These are phyloP conservation scores for Drosophila longiperda DNA, from an alignment of 2,888 invertebrate species.

Conservation along the genomic window DNA sequence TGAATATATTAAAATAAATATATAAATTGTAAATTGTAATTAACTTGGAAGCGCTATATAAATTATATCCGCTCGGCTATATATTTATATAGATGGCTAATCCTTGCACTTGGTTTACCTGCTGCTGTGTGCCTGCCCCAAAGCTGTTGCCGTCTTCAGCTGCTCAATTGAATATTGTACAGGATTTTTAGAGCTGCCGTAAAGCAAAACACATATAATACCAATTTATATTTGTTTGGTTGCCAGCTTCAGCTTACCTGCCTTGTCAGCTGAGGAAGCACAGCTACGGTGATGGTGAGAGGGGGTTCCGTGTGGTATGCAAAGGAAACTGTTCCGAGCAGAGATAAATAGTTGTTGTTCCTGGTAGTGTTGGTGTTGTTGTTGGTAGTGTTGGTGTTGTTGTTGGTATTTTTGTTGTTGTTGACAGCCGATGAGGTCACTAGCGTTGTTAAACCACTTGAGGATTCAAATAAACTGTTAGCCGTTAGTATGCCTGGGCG, in stretches of 20 bases:
- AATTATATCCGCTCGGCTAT: background rate
- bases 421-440: conserved; percentile 65
- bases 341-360: conserved; percentile 17
- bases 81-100: background rate
- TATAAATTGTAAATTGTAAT: background rate
- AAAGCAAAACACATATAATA: background rate
- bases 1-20: background rate
- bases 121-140: conserved; percentile 27
- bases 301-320: background rate
- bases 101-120: conserved; percentile 34
- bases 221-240: background rate
- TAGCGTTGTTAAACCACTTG: conserved; percentile 57
- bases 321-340: conserved; percentile 4
- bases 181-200: conserved; percentile 8
- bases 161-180: background rate
- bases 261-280: conserved; percentile 1
- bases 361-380: background rate
- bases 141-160: conserved; percentile 6
- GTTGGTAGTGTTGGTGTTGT: conserved; percentile 17
- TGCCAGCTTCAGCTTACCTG: conserved; percentile 26
- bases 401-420: conserved; percentile 28
- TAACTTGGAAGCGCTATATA: background rate
- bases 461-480: conserved; percentile 44
- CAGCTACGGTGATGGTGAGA: background rate
- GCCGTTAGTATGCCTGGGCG: conserved; percentile 33